Conservation (phyloP, 2,113 vertebrate species). For the Meles meles region DNA sequence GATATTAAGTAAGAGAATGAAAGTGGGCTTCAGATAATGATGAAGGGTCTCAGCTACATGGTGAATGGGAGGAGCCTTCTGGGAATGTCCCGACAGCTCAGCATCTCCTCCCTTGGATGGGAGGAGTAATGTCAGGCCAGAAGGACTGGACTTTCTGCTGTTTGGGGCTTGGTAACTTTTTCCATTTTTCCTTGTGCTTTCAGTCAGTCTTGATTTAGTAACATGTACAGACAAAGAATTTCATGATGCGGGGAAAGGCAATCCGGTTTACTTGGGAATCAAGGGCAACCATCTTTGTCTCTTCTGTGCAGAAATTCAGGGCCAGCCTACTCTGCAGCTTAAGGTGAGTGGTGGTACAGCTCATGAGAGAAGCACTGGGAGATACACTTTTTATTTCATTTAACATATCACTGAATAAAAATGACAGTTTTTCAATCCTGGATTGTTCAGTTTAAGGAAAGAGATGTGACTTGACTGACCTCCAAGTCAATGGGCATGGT, state of each 20-base stretch:
- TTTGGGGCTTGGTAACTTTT: neutral
- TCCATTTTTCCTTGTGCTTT: neutral
- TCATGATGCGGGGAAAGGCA: neutral
- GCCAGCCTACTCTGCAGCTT: constrained; percentile 23
- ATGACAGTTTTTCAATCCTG: neutral
- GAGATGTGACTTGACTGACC: neutral
- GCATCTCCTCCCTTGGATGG: too few species aligned
- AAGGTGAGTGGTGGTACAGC: constrained; percentile 39
- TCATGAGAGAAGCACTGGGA: neutral
- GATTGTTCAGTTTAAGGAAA: neutral
- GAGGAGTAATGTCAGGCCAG: neutral
- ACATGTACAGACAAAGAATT: neutral
- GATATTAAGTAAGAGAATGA: neutral
- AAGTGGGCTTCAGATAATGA: neutral
- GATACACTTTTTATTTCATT: neutral
- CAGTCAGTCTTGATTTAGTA: neutral
- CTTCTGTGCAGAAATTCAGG: neutral
- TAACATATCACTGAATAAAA: neutral
- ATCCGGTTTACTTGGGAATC: constrained; percentile 33
- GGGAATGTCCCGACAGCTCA: neutral
- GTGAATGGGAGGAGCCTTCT: neutral
- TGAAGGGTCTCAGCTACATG: neutral
- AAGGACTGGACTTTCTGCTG: neutral
- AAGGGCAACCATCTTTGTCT: neutral
- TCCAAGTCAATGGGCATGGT: neutral